Percentiles rank a stretch among this genome's conserved stretches.
Conservation (phyloP, 2,113 vertebrate species). For the Cygnus atratus region DNA sequence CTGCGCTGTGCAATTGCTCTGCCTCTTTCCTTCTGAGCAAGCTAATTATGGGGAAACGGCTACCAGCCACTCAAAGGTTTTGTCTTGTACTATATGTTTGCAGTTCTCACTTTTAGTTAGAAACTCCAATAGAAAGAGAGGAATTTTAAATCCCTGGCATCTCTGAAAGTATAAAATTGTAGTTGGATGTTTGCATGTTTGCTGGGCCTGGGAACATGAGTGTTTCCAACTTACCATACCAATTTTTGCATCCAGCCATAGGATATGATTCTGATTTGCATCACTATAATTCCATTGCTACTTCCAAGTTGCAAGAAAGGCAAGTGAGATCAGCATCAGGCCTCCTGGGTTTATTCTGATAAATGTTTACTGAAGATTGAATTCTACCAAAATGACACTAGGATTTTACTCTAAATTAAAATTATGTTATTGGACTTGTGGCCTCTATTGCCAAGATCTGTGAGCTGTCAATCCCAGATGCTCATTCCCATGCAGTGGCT, state of each 20-base stretch:
- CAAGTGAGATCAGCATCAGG: not conserved
- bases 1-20: not conserved
- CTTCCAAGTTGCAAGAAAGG: not conserved
- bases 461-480: constrained; percentile 85
- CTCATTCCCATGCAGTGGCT: constrained; percentile 79
- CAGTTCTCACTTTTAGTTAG: not conserved
- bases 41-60: not conserved
- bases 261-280: not conserved
- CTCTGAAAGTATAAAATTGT: not conserved
- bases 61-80: not conserved
- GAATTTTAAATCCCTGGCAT: not conserved
- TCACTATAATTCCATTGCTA: not conserved
- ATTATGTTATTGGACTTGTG: constrained; percentile 77
- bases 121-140: not conserved
- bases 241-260: not conserved
- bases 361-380: constrained; percentile 45
- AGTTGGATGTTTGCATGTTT: not conserved
- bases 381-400: constrained; percentile 55
- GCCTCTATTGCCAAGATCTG: constrained; percentile 76
- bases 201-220: not conserved
- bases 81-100: not conserved
- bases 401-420: constrained; percentile 74
- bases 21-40: not conserved
- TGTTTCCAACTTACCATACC: not conserved
- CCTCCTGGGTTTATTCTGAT: constrained; percentile 23